Conservation (phyloP, 2,888 invertebrate genomes). For the Dione vanillae region DNA sequence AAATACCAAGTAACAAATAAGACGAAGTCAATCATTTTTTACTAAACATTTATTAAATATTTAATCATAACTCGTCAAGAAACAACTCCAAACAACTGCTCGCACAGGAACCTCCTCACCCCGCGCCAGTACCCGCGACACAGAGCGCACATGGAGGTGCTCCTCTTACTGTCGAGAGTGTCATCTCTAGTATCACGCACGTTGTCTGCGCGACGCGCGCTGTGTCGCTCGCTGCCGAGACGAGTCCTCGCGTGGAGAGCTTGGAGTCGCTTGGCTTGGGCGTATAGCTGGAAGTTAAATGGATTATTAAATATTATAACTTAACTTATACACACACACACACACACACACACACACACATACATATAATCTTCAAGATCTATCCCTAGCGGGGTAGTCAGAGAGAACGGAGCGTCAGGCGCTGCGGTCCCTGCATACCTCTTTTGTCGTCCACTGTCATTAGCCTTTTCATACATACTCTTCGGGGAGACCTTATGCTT, state of each 20-base stretch:
- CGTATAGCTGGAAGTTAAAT: constrained; percentile 57
- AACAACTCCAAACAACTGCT: constrained; percentile 46
- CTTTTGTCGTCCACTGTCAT: no score
- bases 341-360: no score
- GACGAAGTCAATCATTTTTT: not conserved
- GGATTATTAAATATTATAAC: no score
- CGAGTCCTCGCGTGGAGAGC: constrained; percentile 51
- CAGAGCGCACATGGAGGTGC: constrained; percentile 58
- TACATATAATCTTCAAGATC: no score
- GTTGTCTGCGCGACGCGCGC: not conserved
- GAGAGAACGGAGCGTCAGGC: no score
- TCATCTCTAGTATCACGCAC: not conserved
- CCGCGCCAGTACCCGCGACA: constrained; percentile 69
- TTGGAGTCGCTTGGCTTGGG: constrained; percentile 65
- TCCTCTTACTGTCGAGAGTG: constrained; percentile 30
- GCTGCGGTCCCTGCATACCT: no score
- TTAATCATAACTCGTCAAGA: constrained; percentile 26
- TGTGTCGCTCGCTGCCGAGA: constrained; percentile 26
- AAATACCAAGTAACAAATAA: not conserved
- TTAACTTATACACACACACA: no score
- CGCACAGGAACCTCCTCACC: constrained; percentile 56
- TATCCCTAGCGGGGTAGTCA: no score
- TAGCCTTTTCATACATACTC: no score
- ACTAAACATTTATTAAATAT: constrained; percentile 16
- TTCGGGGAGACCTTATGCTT: no score